phyloP scores from a whole-genome alignment of 2,888 invertebrate species.

The Spisula subtruncata region DNA sequence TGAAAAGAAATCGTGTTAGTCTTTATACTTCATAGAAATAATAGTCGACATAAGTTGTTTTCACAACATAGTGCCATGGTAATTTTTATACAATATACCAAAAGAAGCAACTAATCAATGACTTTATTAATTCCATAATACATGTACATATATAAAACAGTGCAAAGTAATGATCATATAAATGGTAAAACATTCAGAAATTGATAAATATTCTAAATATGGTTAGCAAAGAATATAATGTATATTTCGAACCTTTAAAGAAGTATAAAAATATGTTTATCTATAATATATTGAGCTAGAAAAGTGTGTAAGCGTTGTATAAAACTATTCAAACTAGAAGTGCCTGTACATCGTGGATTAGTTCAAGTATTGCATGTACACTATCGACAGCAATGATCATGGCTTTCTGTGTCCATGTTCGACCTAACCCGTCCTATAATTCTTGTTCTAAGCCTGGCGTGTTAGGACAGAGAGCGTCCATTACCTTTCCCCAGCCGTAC shows the following conservation, averaged over 20 bases:
- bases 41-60: too few relatives aligned
- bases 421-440: background rate
- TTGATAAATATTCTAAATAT: too few relatives aligned
- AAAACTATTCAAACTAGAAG: background rate
- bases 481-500: constrained; percentile 66
- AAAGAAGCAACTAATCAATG: too few relatives aligned
- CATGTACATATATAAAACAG: too few relatives aligned
- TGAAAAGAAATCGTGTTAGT: too few relatives aligned
- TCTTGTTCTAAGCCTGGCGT: constrained; percentile 36
- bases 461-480: constrained; percentile 65
- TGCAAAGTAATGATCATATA: too few relatives aligned
- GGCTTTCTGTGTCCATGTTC: background rate
- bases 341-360: too few relatives aligned
- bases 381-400: background rate
- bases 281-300: background rate
- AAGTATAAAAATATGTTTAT: background rate
- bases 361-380: background rate
- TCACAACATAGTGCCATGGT: too few relatives aligned
- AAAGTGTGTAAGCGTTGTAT: background rate
- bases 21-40: too few relatives aligned
- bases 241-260: background rate
- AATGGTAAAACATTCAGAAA: too few relatives aligned
- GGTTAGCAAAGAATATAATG: background rate
- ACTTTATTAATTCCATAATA: too few relatives aligned
- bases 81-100: too few relatives aligned